Conservation (phyloP, 1,140 invertebrate genomes). For the Maconellicoccus hirsutus region DNA sequence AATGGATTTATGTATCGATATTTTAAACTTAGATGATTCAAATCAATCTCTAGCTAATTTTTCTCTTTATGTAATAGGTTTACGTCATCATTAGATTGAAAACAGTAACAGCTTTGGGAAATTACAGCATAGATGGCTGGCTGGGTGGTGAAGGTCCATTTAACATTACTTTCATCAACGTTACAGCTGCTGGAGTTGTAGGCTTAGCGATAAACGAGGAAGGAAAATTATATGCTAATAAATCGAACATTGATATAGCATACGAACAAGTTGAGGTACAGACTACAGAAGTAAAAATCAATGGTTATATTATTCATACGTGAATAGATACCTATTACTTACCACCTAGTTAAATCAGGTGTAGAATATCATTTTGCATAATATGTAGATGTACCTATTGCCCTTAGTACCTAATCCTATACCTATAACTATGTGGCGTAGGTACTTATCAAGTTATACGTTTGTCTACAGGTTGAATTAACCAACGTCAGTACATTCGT, state of each 20-base stretch:
- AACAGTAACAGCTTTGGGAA: conserved; percentile 51
- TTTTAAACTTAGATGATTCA: not conserved
- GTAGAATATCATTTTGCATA: no score
- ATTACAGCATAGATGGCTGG: conserved; percentile 56
- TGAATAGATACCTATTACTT: no score
- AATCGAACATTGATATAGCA: conserved; percentile 64
- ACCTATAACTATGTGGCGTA: no score
- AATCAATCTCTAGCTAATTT: not conserved
- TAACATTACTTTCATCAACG: conserved; percentile 55
- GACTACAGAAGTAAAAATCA: no score
- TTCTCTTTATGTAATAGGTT: conserved; percentile 28
- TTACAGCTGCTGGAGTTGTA: conserved; percentile 51
- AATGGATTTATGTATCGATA: not conserved
- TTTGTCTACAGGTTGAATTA: not conserved
- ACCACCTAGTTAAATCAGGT: no score
- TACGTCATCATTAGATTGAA: conserved; percentile 31
- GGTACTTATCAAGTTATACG: no score
- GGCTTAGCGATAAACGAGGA: conserved; percentile 54
- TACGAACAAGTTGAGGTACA: conserved; percentile 55
- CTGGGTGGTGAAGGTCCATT: conserved; percentile 62
- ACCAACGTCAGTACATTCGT: not conserved
- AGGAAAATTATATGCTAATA: conserved; percentile 59
- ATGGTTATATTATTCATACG: no score
- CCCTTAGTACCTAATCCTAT: no score
- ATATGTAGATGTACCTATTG: no score